Evolutionary conservation across 2,113 vertebrate species (phyloP).

Genomic region (Protobothrops mucrosquamatus): DNA sequence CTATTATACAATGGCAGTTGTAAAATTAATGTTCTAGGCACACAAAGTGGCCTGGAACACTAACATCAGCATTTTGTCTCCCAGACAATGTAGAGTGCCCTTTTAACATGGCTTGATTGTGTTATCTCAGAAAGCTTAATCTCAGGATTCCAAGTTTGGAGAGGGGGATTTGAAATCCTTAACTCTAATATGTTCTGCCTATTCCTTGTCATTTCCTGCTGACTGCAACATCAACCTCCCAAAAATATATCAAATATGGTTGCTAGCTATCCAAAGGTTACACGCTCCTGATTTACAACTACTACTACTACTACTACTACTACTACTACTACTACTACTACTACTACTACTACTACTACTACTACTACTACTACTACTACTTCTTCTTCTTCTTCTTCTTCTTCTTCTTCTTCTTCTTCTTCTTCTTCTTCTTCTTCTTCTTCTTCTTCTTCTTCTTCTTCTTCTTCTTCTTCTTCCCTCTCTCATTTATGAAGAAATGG

Average conservation of each 20-base stretch:
- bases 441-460: not conserved
- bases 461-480: not conserved
- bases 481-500: not conserved
- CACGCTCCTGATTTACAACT: not conserved
- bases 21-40: not conserved
- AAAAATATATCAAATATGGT: not conserved
- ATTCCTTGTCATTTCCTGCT: not conserved
- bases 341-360: no score
- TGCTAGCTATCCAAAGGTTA: not conserved
- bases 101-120: not conserved
- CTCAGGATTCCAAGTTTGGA: not conserved
- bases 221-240: not conserved
- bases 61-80: not conserved
- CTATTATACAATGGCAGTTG: not conserved
- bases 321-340: no score
- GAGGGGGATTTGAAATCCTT: not conserved
- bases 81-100: not conserved
- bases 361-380: no score
- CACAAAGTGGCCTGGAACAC: not conserved
- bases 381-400: not conserved
- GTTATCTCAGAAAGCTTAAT: not conserved
- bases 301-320: no score
- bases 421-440: no score
- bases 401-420: no score
- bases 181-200: not conserved